phyloP scores from a whole-genome alignment of 2,797 vertebrate species.

The Melanotaenia boesemani region DNA sequence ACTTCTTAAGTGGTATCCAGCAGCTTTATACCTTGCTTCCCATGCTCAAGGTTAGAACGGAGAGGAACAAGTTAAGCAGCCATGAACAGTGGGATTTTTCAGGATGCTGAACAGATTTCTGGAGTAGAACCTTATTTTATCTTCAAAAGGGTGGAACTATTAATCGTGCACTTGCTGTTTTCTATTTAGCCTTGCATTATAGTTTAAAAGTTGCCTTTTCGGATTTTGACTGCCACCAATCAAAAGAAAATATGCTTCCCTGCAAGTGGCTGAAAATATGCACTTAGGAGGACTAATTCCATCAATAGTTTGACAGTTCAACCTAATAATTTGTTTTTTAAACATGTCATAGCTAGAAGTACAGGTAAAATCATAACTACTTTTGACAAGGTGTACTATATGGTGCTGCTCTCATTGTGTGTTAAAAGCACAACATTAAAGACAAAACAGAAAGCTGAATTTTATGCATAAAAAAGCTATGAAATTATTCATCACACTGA shows the following conservation, averaged over 20 bases:
- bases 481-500: no score
- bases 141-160: slow-evolving; percentile 7
- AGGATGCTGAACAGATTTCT: neutral
- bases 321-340: no score
- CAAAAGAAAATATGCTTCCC: slow-evolving; percentile 14
- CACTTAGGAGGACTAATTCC: neutral
- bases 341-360: no score
- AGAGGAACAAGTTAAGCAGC: slow-evolving; percentile 10
- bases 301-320: neutral
- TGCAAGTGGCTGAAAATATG: neutral
- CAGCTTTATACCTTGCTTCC: slow-evolving; percentile 23
- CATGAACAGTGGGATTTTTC: slow-evolving; percentile 4
- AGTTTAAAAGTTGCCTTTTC: neutral
- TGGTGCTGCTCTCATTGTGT: no score
- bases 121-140: neutral
- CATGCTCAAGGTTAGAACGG: slow-evolving; percentile 16
- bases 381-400: no score
- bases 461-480: no score
- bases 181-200: neutral
- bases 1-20: slow-evolving; percentile 34
- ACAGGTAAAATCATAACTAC: no score
- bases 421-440: no score
- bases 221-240: slow-evolving; percentile 20
- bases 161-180: neutral
- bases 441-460: no score